Conservation (phyloP, 1,140 invertebrate species). For the Physella acuta region DNA sequence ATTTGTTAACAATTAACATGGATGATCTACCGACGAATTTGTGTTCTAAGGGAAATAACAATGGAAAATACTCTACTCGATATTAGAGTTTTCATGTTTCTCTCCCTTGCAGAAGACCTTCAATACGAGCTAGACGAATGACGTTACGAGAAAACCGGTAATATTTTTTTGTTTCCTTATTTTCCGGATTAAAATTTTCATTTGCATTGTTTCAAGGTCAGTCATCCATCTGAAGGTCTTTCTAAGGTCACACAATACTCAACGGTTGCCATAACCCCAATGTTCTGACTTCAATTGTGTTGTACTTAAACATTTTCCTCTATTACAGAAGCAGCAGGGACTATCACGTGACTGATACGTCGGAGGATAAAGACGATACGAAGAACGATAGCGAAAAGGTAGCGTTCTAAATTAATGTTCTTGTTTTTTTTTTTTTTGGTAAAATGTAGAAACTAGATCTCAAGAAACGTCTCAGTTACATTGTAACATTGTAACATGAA, state of each 20-base stretch:
- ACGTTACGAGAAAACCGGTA: slow-evolving; percentile 3
- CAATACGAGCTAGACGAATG: not conserved
- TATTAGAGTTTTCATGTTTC: not conserved
- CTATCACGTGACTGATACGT: not conserved
- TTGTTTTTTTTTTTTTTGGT: not conserved
- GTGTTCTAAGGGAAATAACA: not conserved
- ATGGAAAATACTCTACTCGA: not conserved
- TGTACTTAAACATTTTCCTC: not conserved
- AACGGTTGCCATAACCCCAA: not conserved
- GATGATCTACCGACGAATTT: not conserved
- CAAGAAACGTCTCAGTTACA: too few species aligned
- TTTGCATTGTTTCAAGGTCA: not conserved
- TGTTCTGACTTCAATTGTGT: not conserved
- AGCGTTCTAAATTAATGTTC: not conserved
- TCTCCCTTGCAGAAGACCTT: slow-evolving; percentile 3
- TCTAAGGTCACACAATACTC: not conserved
- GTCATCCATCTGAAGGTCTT: not conserved
- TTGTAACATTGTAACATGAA: too few species aligned
- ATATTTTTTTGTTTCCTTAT: not conserved
- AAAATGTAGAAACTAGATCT: too few species aligned
- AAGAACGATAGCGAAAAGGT: not conserved
- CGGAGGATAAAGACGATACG: not conserved
- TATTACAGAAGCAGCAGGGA: not conserved
- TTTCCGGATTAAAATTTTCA: not conserved
- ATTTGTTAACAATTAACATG: not conserved